A percentile compares a stretch with the other conserved stretches of the same genome.
These are phyloP conservation scores for Lamprologus callipterus DNA, from an alignment of 2,113 vertebrate species.

Conservation along the genomic window DNA sequence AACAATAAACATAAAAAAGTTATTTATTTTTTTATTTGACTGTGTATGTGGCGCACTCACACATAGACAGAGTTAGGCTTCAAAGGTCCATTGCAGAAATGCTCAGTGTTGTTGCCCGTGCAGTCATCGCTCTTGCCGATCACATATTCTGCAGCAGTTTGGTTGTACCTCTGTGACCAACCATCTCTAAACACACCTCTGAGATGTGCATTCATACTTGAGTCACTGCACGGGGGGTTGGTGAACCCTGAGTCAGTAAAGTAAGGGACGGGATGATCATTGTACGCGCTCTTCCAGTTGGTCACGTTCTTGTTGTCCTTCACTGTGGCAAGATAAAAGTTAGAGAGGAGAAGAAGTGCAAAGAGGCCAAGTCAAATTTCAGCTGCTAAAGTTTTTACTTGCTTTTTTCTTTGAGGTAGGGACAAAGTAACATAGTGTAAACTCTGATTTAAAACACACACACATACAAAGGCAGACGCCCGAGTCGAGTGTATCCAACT, in stretches of 20 bases:
- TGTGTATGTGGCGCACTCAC: constrained; percentile 70
- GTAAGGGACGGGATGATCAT: constrained; percentile 81
- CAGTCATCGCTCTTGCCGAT: constrained; percentile 83
- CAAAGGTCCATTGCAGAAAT: constrained; percentile 91
- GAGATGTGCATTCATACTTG: neutral
- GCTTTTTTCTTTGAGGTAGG: neutral
- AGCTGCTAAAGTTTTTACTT: neutral
- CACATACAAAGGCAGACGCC: neutral
- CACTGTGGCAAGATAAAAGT: constrained; percentile 63
- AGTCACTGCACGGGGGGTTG: constrained; percentile 75
- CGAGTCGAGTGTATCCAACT: constrained; percentile 2
- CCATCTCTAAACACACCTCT: neutral
- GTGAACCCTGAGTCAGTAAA: constrained; percentile 87
- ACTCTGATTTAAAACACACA: neutral
- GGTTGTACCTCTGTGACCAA: constrained; percentile 11
- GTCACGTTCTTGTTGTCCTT: constrained; percentile 84
- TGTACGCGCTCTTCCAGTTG: constrained; percentile 87
- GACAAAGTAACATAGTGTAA: neutral
- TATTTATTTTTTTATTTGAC: neutral
- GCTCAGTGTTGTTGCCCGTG: constrained; percentile 71
- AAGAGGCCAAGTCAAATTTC: neutral
- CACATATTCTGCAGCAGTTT: constrained; percentile 73
- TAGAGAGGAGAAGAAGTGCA: neutral
- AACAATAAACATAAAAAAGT: neutral
- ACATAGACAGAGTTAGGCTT: constrained; percentile 87